These are phyloP conservation scores for Merops nubicus DNA, from an alignment of 2,113 vertebrate genomes.

Conservation along the genomic window DNA sequence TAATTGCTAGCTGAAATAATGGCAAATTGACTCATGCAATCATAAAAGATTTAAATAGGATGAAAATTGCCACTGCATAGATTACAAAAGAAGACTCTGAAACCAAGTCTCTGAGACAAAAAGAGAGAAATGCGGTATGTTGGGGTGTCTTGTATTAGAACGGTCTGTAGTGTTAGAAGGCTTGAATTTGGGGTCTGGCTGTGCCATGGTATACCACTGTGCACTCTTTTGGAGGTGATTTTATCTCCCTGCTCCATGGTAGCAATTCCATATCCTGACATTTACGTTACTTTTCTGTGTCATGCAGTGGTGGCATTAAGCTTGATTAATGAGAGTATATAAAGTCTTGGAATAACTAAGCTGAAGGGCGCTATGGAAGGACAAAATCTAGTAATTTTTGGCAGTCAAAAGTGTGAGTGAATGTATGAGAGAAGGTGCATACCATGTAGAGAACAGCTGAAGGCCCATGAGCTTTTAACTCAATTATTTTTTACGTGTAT, in stretches of 20 bases:
- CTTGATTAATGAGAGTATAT: not conserved
- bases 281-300: not conserved
- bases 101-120: slow-evolving; percentile 45
- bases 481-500: not conserved
- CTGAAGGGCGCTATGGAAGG: not conserved
- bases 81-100: slow-evolving; percentile 50
- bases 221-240: not conserved
- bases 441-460: not conserved
- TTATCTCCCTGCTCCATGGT: not conserved
- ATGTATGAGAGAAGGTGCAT: not conserved
- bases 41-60: slow-evolving; percentile 72
- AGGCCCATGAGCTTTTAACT: not conserved
- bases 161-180: not conserved
- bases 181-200: not conserved
- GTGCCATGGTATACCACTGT: not conserved
- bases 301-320: not conserved
- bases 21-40: slow-evolving; percentile 66
- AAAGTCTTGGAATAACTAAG: not conserved
- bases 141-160: not conserved
- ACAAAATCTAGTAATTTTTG: not conserved
- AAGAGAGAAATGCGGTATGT: not conserved
- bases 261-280: not conserved
- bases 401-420: not conserved
- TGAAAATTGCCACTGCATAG: slow-evolving; percentile 59
- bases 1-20: slow-evolving; percentile 73